A percentile compares a stretch with the other conserved stretches of the same genome.
Conservation (phyloP, 2,797 vertebrate genomes). For the Orestias chungarensis region DNA sequence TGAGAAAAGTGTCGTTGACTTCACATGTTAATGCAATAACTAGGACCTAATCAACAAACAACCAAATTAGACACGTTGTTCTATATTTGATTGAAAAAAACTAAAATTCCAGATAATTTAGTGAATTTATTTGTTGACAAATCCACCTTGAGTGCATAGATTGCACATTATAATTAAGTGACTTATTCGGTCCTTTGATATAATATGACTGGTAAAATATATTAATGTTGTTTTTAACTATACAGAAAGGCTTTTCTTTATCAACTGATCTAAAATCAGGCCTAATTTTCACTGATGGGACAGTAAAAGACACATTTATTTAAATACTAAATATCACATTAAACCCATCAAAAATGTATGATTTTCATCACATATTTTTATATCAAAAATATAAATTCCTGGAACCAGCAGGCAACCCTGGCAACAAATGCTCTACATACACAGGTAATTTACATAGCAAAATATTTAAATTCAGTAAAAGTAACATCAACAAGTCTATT, state of each 20-base stretch:
- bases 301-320: neutral
- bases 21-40: too few relatives aligned
- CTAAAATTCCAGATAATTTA: too few relatives aligned
- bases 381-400: too few relatives aligned
- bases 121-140: neutral
- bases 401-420: too few relatives aligned
- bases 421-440: too few relatives aligned
- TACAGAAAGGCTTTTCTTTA: neutral
- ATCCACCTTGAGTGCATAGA: neutral
- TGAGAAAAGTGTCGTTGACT: too few relatives aligned
- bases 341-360: neutral
- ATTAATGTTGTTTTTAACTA: neutral
- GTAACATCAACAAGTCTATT: constrained; percentile 31
- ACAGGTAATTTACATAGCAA: constrained; percentile 11
- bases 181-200: neutral
- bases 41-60: too few relatives aligned
- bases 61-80: too few relatives aligned
- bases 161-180: neutral
- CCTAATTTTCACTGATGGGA: neutral
- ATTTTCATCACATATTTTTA: too few relatives aligned
- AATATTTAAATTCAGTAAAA: constrained; percentile 24
- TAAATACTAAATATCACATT: neutral
- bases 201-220: neutral
- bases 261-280: neutral
- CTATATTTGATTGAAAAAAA: too few relatives aligned